phyloP scores from a whole-genome alignment of 2,113 vertebrate genomes.

The Corvus hawaiiensis region DNA sequence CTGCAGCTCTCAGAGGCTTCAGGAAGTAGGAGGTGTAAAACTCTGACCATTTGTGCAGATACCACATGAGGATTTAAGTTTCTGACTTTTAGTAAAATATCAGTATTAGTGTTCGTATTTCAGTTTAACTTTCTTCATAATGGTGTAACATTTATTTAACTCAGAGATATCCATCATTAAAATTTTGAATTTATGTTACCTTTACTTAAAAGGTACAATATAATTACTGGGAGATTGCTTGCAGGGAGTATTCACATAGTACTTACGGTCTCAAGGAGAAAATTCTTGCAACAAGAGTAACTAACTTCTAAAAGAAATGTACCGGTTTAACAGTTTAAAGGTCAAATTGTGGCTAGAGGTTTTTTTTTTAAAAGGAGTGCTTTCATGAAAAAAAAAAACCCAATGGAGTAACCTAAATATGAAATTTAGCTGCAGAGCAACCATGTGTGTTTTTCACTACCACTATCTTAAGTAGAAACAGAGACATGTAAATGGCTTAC shows the following conservation, averaged over 20 bases:
- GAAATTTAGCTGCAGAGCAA: neutral
- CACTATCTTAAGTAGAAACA: neutral
- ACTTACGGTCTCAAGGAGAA: neutral
- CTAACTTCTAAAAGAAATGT: neutral
- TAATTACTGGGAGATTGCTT: neutral
- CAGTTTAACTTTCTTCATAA: neutral
- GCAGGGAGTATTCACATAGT: neutral
- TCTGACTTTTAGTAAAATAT: neutral
- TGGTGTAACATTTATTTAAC: neutral
- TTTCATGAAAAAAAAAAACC: neutral
- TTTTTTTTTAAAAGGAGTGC: neutral
- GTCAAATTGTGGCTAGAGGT: neutral
- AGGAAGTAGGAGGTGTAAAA: neutral
- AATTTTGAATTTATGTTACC: neutral
- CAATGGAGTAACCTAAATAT: neutral
- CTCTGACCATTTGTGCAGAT: neutral
- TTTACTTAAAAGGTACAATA: neutral
- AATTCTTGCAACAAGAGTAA: neutral
- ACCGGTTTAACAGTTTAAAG: neutral
- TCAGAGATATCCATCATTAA: neutral
- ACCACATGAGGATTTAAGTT: neutral
- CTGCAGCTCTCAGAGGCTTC: neutral
- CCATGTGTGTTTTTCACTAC: neutral
- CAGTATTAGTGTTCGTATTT: neutral
- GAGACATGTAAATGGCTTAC: neutral